Conservation (phyloP, 2,797 vertebrate species). For the Phataginus tricuspis region DNA sequence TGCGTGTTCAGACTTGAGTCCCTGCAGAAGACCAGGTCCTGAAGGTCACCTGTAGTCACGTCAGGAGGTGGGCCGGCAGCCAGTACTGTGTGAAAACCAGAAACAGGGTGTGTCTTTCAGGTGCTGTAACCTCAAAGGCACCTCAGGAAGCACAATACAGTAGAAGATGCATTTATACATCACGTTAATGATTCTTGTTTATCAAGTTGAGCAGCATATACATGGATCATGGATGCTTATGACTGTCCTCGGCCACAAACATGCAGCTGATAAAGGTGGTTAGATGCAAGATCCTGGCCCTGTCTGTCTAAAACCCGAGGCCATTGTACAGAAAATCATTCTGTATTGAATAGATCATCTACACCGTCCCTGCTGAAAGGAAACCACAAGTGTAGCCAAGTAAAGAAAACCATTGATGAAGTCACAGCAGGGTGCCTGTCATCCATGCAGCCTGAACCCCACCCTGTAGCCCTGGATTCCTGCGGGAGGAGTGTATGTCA, state of each 20-base stretch:
- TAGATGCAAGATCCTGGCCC: not conserved
- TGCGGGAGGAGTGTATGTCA: too few relatives aligned
- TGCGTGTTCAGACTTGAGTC: not conserved
- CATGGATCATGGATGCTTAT: not conserved
- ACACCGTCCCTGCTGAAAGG: not conserved
- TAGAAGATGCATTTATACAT: not conserved
- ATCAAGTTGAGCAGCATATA: not conserved
- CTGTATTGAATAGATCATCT: not conserved
- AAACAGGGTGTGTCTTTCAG: not conserved
- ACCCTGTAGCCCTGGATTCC: not conserved
- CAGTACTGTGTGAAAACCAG: not conserved
- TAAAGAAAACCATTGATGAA: not conserved
- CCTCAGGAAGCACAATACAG: not conserved
- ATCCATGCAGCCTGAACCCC: not conserved
- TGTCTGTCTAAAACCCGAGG: not conserved
- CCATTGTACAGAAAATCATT: not conserved
- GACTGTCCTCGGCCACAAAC: not conserved
- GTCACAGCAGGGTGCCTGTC: not conserved
- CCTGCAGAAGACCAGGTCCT: not conserved
- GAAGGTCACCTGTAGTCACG: not conserved
- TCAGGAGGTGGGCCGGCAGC: not conserved
- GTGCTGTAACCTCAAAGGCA: not conserved
- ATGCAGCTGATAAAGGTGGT: not conserved
- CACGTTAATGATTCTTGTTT: not conserved
- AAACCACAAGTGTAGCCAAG: slow-evolving; percentile 47